Evolutionary conservation across 2,888 invertebrate species (phyloP), one percentile per base, ranked within the genome.

Genomic region (Amphipoea lucens): DNA sequence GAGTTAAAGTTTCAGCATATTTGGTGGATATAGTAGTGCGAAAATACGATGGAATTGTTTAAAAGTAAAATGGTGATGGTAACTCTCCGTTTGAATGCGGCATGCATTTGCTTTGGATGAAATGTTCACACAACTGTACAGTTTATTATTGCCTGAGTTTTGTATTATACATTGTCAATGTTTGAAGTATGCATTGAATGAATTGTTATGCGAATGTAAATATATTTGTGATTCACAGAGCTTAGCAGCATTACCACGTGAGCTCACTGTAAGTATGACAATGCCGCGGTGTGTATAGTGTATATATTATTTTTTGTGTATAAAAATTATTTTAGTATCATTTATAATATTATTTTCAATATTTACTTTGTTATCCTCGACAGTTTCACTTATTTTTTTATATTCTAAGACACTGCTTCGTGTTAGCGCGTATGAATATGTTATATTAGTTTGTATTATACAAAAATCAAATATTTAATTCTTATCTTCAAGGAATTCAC

Each of bases 171-270:
- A 90, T 85, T 84, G 62, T 86, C 81, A 79, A 76, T 88, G 85
- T 87, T 85, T 79, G 79, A 87, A 88, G 87, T 85, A 69, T 79
- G 83, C 80, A 82, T 89, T 75, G 83, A 74, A 81, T 80, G 79
- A 90, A 86, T 84, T 88, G 90, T 91, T 93, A 91, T 94, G 94
- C 91, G 93, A 95, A 94, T 96, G 95, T 96, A 96, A 94, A 96
- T 96, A 96, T 96, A 93, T 97, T 96, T 97, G 93, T 96, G 95
- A 93, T 97, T 97, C 98, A 96, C 98, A 98, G 98, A 98, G 97
- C 97, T 97, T 98, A 98, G 98, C 98, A 93, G 98, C 98, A 95
- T 97, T 98, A 93, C 98, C 98, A 93, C 97, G 98, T 96, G 98
- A 98, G 95, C 97, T 98, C 95, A 98, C 98, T 95, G 98, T 98